Base-by-base conservation (phyloP, 1,140 invertebrate species). In the Pachypeltis micranthus region DNA sequence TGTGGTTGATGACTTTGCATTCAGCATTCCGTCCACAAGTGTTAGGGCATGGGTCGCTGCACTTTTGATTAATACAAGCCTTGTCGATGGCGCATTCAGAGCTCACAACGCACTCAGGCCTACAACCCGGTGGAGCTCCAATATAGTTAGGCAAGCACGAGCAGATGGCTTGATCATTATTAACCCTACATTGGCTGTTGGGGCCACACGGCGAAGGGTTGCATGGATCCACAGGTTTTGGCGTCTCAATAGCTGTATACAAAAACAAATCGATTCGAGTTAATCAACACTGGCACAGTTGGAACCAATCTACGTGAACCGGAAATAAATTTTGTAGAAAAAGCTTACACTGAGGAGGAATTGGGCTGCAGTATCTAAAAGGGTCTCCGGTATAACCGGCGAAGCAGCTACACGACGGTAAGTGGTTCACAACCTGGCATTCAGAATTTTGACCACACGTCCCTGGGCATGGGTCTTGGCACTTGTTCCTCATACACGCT, bases 401-500 rank as follows among this genome's bases (percentile, higher is more conserved):
- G 29, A 71, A 63, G 67, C 83, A 84, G 55, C 74, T 75, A 70
- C 82, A 84, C 21, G 73, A 72, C n/a, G 81, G 76, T 29, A 78
- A 70, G 66, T 82, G 78, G 68, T 81, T 81, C 7, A 77, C 71
- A 16, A 81, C 77, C 55, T 74, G 75, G 70, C 81, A 83, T n/a
- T 78, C 75, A 54, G 79, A 74, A 68, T 72, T 75, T 57, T 74
- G 71, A 19, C 79, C 80, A 73, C 80, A 82, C 12, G 75, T 74
- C 44, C 78, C 76, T 19, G 77, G 72, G 63, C 85, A 87, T 47
- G 84, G 84, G 73, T 86, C 80, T 66, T 78, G 77, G 72, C 85
- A 86, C 74, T 83, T 84, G 59, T 82, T 80, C 66, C 80, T 80
- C 27, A 83, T 78, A 67, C 85, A 87, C 16, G 84, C 80, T 73